Percentiles rank a stretch among this genome's conserved stretches.
These are phyloP conservation scores for rat (Rattus norvegicus) DNA, from an alignment of 2,113 vertebrate genomes.

Conservation along the genomic window DNA sequence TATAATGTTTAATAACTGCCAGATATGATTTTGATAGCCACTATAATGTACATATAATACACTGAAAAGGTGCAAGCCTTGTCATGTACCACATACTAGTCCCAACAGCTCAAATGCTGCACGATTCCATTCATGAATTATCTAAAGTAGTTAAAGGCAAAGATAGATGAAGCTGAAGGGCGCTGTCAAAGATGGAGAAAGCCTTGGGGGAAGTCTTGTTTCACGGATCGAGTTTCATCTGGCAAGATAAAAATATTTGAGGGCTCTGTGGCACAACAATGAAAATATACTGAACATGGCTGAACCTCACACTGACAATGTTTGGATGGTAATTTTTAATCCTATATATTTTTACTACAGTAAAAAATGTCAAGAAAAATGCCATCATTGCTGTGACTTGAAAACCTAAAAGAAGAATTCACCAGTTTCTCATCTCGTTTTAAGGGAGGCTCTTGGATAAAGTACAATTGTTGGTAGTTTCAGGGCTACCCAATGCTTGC, in stretches of 20 bases:
- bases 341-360: neutral
- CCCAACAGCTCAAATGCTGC: neutral
- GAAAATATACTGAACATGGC: neutral
- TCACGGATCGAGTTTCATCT: neutral
- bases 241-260: neutral
- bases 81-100: neutral
- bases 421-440: neutral
- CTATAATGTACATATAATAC: neutral
- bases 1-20: neutral
- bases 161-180: neutral
- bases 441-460: neutral
- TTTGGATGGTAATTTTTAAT: neutral
- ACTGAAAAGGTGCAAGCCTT: neutral
- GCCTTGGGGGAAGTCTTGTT: neutral
- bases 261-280: neutral
- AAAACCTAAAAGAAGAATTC: conserved; percentile 13
- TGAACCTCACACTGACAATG: neutral
- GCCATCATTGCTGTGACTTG: neutral
- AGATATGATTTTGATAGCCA: neutral
- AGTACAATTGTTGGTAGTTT: neutral
- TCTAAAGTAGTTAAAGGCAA: neutral
- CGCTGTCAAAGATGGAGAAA: neutral
- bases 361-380: neutral
- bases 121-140: neutral
- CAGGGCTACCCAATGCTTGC: neutral